phyloP scores from a whole-genome alignment of 2,797 vertebrate genomes.

The Cygnus olor region DNA sequence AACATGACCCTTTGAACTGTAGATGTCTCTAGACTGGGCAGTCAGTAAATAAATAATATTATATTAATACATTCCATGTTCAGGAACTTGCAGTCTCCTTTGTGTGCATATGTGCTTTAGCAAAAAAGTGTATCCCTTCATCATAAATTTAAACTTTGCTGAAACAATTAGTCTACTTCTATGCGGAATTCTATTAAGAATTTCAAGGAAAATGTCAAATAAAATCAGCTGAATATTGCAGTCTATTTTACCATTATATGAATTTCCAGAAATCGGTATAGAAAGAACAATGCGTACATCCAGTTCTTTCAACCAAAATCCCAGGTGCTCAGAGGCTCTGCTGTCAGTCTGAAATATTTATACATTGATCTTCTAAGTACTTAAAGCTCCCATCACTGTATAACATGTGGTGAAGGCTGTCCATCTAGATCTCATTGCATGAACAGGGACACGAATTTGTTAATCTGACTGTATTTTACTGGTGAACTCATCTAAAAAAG shows the following conservation, averaged over 20 bases:
- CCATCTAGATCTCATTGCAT: neutral
- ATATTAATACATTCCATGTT: neutral
- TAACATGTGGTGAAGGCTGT: neutral
- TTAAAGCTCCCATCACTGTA: neutral
- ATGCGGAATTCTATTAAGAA: neutral
- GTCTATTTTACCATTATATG: neutral
- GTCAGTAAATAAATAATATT: neutral
- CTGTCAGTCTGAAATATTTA: neutral
- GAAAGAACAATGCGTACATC: neutral
- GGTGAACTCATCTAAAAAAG: neutral
- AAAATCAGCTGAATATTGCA: neutral
- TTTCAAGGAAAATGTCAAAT: neutral
- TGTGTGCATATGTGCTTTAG: neutral
- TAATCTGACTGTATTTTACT: neutral
- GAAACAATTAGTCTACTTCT: neutral
- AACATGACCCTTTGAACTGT: neutral
- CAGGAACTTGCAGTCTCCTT: neutral
- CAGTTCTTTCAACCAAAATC: neutral
- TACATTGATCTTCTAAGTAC: neutral
- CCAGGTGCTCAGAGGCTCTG: neutral
- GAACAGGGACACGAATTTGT: neutral
- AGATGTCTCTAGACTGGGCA: accelerated
- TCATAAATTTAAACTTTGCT: neutral
- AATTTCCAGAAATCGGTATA: neutral
- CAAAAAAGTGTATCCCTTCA: neutral